Evolutionary conservation across 2,888 invertebrate species (phyloP), one percentile per base, ranked within the genome.

Genomic region (Busseola fusca): DNA sequence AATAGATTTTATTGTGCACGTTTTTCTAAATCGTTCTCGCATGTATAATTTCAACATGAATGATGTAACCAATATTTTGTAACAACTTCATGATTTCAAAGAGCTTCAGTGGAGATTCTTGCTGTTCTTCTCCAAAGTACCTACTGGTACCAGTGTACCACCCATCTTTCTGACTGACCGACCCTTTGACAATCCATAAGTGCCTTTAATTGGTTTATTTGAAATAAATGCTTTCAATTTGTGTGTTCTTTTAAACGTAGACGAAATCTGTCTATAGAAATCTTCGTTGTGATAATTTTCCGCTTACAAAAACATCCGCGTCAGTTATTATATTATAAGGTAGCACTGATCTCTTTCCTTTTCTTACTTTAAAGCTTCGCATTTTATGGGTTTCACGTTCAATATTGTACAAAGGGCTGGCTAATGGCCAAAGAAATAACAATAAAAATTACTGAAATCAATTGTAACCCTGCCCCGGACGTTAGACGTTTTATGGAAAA

Each of bases 381-480:
- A 72, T 64, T 77, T 72, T 62, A 73, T 62, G 37, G 68, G 60
- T 27, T 68, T 77, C 64, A 57, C 57, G 68, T 73, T 73, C 73
- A 54, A 68, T 68, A 64, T 52, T 42, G 59, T 42, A 77, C 68
- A 77, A 77, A 77, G 27, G 60, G 37, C 27, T 45, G 0, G 25
- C 62, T 68, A 62, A 68, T 77, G 52, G 76, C 68, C 30, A 50
- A 65, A 34, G 59, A 64, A 76, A 68, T 68, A 77, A 77, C 73
- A 68, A 77, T 77, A 69, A 72, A 77, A 73, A 72, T 54, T 57
- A 77, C 77, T 62, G 64, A 68, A 77, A 60, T 77, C 60, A 67
- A 40, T 77, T 57, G 37, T n/a, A 64, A 27, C 50, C 50, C 30
- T 56, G 25, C 30, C 30, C 14, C 25, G 14, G 60, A 56, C 48